phyloP scores from a whole-genome alignment of 2,888 invertebrate genomes.

The Micoletzkya japonica region DNA sequence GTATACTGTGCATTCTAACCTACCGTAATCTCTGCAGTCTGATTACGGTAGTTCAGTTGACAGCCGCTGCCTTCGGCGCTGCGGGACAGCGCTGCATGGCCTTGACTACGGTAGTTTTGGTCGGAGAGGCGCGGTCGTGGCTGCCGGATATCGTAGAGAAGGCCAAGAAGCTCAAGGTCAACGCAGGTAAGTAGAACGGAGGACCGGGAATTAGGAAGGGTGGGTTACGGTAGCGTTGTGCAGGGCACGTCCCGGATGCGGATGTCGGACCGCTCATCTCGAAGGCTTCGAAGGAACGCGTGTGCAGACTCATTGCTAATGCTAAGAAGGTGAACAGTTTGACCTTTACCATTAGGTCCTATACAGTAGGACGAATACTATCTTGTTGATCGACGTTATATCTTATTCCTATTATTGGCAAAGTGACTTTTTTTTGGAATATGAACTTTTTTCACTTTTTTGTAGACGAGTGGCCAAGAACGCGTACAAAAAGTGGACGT shows the following conservation, averaged over 20 bases:
- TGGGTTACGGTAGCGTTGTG: background rate
- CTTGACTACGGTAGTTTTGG: slow-evolving; percentile 82
- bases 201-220: background rate
- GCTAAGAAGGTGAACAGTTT: slow-evolving; percentile 43
- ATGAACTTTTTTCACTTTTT: background rate
- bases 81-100: slow-evolving; percentile 99
- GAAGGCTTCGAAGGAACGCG: slow-evolving; percentile 81
- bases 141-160: slow-evolving; percentile 82
- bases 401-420: background rate
- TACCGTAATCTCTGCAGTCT: background rate
- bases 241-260: slow-evolving; percentile 70
- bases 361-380: background rate
- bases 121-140: slow-evolving; percentile 89
- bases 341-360: background rate
- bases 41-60: slow-evolving; percentile 52
- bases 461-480: background rate
- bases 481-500: background rate
- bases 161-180: slow-evolving; percentile 83
- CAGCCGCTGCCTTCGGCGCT: slow-evolving; percentile 95
- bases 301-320: slow-evolving; percentile 66
- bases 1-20: background rate
- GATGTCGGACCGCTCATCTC: slow-evolving; percentile 86
- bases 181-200: slow-evolving; percentile 72
- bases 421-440: background rate
- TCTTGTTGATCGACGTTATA: background rate